Conservation (phyloP, 2,797 vertebrate species). For the Cirrhinus mrigala region DNA sequence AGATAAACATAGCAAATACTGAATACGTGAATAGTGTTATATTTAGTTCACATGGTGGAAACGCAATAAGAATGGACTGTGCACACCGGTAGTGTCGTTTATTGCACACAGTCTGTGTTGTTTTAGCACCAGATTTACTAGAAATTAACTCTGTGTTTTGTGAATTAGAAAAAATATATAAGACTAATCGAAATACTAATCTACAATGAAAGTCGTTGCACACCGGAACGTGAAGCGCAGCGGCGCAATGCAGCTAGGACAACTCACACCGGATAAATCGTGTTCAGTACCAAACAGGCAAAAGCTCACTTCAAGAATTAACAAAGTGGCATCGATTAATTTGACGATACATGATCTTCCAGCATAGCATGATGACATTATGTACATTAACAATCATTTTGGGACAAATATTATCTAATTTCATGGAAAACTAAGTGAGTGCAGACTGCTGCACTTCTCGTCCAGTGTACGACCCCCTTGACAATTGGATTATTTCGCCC, state of each 20-base stretch:
- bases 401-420: not conserved
- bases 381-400: not conserved
- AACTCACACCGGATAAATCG: not conserved
- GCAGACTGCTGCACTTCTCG: not conserved
- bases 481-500: not conserved
- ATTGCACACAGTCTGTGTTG: not conserved
- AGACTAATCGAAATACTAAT: not conserved
- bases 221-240: not conserved
- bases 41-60: not conserved
- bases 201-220: not conserved
- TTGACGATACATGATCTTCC: not conserved
- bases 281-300: not conserved
- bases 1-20: not conserved
- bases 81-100: not conserved
- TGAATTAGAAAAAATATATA: not conserved
- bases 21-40: not conserved
- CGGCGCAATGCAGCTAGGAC: not conserved
- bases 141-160: not conserved
- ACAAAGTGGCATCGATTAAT: not conserved
- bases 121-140: not conserved
- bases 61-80: not conserved
- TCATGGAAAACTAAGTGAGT: not conserved
- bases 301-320: not conserved
- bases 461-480: not conserved
- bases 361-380: not conserved